These are phyloP conservation scores for Cephus cinctus DNA, from an alignment of 1,140 invertebrate species.

Conservation along the genomic window DNA sequence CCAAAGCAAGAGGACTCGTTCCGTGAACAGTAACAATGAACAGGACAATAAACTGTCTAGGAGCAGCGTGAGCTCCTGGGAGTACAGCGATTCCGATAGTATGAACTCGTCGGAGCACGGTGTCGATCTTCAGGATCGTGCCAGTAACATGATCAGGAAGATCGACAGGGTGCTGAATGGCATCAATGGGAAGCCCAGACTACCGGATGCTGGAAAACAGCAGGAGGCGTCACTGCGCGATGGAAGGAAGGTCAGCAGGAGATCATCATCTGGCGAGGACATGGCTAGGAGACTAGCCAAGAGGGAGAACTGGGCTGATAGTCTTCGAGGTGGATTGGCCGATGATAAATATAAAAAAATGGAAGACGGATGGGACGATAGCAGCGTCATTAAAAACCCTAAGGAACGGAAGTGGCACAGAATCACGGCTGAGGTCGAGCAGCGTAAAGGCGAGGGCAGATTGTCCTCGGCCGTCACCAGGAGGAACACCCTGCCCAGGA, in stretches of 20 bases:
- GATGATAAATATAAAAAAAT: constrained; percentile 39
- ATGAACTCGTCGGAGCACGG: constrained; percentile 49
- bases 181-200: constrained; percentile 19
- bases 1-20: too few relatives aligned
- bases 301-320: constrained; percentile 53
- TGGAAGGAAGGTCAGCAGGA: constrained; percentile 16
- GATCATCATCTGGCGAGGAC: too few relatives aligned
- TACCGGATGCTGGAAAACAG: not conserved
- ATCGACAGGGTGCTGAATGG: constrained; percentile 28
- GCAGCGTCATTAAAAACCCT: constrained; percentile 37
- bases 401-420: constrained; percentile 43
- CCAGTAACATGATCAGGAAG: constrained; percentile 23
- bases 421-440: constrained; percentile 40
- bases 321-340: constrained; percentile 28
- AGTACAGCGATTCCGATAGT: constrained; percentile 59
- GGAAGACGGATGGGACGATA: constrained; percentile 50
- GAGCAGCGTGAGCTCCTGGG: constrained; percentile 60
- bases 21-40: too few relatives aligned
- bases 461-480: constrained; percentile 3
- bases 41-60: constrained; percentile 41
- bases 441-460: constrained; percentile 4
- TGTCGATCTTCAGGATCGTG: constrained; percentile 21
- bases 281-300: too few relatives aligned
- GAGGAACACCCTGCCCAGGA: constrained; percentile 22
- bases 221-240: not conserved